Base-by-base conservation (phyloP, 37 sponge, comb jelly and placozoan genomes). In the Amphimedon queenslandica region DNA sequence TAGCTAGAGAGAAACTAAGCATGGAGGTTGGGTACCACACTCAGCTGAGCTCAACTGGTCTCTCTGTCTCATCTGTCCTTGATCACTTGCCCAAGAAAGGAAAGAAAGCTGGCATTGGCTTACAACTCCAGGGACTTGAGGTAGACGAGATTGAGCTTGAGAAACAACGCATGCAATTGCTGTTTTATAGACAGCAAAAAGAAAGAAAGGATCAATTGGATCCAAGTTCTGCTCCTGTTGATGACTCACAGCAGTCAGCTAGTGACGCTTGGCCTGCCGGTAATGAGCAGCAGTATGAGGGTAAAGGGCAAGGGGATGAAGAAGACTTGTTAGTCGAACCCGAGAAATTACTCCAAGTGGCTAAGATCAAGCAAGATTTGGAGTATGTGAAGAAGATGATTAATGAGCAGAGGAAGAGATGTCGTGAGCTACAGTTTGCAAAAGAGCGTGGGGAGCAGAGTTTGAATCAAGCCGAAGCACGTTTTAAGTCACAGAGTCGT, bases 1-100 rank as follows among this genome's bases (percentile, higher is more conserved):
- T 25, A n/a, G 5, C 5, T 5, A 33, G 66, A 66, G 80, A 80
- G 63, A 80, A 63, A 34, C 80, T 79, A 27, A 86, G 87, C 72
- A 86, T 80, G 81, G 80, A 86, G 42, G 87, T 86, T 33, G 55
- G 65, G 70, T 63, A 57, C 56, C 71, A 77, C 66, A 73, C 80
- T 0, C 80, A 69, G 38, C 66, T 41, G 25, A 58, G 76, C 24
- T 60, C 71, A 29, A 42, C 55, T 16, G 64, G 37, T 0, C 8
- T 47, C 13, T 41, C 73, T 6, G 69, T 72, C 1, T 21, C 55
- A 61, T 6, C 36, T 27, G 57, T 80, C 18, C 40, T 30, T 21
- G 57, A 28, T 27, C 35, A 63, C 42, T 20, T 75, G 63, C 13
- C 53, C 13, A 47, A 13, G 13, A 37, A 75, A 64, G 69, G 69